Base-by-base conservation (phyloP, 2,888 invertebrate species). In the Brachylomia viminalis region DNA sequence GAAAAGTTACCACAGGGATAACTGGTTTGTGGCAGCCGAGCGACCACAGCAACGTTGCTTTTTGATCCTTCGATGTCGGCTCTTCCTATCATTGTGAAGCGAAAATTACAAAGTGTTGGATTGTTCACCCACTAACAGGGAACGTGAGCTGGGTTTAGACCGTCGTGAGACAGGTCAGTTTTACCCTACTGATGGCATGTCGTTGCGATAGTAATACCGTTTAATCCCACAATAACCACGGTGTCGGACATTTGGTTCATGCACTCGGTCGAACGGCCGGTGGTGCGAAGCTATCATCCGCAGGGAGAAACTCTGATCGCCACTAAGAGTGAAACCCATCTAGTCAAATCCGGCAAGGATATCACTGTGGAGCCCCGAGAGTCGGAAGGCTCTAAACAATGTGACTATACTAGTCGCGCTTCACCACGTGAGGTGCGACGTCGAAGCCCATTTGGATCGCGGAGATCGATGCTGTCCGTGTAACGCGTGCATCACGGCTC, bases 1-100 rank as follows among this genome's bases (percentile, higher is more conserved):
- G 97, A 97, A 97, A 97, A 97, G 97, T 97, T 97, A 97, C 97
- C 97, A 97, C 97, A 97, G 97, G 97, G 97, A 97, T 97, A 97
- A 97, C 97, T 97, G 97, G 96, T 96, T 97, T 97, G 97, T 97
- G 97, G 97, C 97, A 96, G 97, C 97, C 95, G 95, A 97, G 97
- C 97, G 97, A 95, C 95, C 97, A 95, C 97, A 97, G 97, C 97
- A 97, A 97, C 97, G 97, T 97, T 95, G 97, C 97, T 97, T 97
- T 97, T 97, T 97, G 97, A 97, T 97, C 97, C 96, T 97, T 98
- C 97, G 97, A 97, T 97, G 97, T 97, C 97, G 97, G 97, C 97
- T 97, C 97, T 97, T 97, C 97, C 97, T 97, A 97, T 97, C 97
- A 97, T 97, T 97, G 97, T 95, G 97, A 97, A 97, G 97, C 97